Evolutionary conservation across 2,113 vertebrate genomes (phyloP).

Genomic region (Oophaga pumilio): DNA sequence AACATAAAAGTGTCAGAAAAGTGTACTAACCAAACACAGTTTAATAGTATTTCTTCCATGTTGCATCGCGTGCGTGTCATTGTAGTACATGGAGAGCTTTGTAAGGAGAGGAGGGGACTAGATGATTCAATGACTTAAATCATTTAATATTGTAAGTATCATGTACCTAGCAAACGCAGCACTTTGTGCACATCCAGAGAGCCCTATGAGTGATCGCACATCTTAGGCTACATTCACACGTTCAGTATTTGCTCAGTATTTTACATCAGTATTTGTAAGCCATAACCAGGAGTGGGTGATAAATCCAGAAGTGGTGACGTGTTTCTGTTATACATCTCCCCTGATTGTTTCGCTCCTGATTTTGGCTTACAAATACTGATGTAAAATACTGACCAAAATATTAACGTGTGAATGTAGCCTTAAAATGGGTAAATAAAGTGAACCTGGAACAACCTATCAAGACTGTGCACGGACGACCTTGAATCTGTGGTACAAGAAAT

Average conservation of each 20-base stretch:
- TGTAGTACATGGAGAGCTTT: background rate
- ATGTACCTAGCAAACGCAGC: conserved; percentile 1
- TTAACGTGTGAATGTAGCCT: too few relatives aligned
- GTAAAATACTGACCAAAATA: too few relatives aligned
- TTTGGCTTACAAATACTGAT: too few relatives aligned
- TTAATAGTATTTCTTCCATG: background rate
- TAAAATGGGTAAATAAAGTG: too few relatives aligned
- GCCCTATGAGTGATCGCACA: background rate
- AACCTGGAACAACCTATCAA: background rate
- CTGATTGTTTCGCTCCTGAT: too few relatives aligned
- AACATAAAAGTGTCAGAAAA: background rate
- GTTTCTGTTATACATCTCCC: too few relatives aligned
- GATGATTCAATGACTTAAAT: background rate
- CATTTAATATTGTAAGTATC: conserved; percentile 7
- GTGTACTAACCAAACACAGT: background rate
- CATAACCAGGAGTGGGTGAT: too few relatives aligned
- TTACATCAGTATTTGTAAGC: too few relatives aligned
- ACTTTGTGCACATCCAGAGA: background rate
- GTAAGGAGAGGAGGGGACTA: background rate
- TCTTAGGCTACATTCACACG: too few relatives aligned
- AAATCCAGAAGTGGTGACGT: too few relatives aligned
- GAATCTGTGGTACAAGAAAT: background rate
- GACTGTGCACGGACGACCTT: background rate
- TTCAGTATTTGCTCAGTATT: too few relatives aligned
- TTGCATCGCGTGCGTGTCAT: background rate